phyloP scores from a whole-genome alignment of 2,888 invertebrate genomes.

The Blastobasis adustella region DNA sequence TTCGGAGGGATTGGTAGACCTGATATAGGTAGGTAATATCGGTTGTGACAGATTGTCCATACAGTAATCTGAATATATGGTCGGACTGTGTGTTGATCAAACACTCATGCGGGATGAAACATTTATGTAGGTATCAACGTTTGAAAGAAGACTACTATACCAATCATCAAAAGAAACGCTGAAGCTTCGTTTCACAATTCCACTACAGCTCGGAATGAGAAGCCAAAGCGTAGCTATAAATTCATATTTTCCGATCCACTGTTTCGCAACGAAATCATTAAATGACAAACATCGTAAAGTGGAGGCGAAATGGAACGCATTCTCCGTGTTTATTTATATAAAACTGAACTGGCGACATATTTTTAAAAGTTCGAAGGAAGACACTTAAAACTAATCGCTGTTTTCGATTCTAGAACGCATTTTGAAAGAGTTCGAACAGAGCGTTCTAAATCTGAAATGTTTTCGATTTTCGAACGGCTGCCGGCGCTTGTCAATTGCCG shows the following conservation, averaged over 20 bases:
- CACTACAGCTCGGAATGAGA: conserved; percentile 6
- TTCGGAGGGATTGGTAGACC: no score
- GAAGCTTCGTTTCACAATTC: background rate
- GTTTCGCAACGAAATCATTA: conserved; percentile 59
- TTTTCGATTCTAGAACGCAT: conserved; percentile 69
- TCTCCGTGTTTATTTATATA: conserved; percentile 56
- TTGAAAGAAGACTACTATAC: no score
- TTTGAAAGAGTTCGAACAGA: conserved; percentile 63
- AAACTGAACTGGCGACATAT: conserved; percentile 70
- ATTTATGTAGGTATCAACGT: no score
- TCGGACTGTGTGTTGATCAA: no score
- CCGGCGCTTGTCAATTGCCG: conserved; percentile 48
- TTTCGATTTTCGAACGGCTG: conserved; percentile 67
- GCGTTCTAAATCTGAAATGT: conserved; percentile 67
- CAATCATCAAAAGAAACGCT: background rate
- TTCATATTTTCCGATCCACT: conserved; percentile 47
- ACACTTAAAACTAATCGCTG: conserved; percentile 72
- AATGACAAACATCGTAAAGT: conserved; percentile 69
- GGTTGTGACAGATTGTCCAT: background rate
- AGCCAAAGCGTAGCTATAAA: conserved; percentile 39
- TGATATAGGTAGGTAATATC: background rate
- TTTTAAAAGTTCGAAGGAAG: conserved; percentile 71
- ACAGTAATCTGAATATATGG: no score
- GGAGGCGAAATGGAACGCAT: conserved; percentile 65
- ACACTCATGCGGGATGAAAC: no score